phyloP scores from a whole-genome alignment of 2,888 invertebrate species.

The Microplitis deprimator region DNA sequence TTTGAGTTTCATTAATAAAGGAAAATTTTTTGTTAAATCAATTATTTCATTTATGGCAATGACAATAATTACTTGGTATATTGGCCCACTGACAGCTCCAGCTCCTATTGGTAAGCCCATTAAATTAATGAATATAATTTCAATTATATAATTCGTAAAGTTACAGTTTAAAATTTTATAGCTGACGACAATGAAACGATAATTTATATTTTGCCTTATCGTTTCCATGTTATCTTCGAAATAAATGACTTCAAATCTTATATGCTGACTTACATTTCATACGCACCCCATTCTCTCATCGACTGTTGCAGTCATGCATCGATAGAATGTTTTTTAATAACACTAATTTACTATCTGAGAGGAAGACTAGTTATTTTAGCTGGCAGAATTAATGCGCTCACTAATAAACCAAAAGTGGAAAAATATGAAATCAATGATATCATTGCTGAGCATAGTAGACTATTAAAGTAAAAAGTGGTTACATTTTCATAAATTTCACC shows the following conservation, averaged over 20 bases:
- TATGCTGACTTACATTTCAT: not conserved
- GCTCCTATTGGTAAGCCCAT: not conserved
- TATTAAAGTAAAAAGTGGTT: not conserved
- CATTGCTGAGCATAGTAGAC: not conserved
- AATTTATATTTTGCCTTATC: not conserved
- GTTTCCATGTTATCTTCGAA: not conserved
- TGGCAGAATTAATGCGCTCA: not conserved
- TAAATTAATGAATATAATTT: not conserved
- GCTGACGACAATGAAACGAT: not conserved
- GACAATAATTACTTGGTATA: not conserved
- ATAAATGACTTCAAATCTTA: not conserved
- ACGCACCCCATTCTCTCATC: not conserved
- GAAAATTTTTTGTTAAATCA: not conserved
- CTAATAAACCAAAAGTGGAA: not conserved
- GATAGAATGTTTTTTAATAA: not conserved
- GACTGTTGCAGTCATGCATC: not conserved
- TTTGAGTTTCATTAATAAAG: not conserved
- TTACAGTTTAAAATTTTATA: too few relatives aligned
- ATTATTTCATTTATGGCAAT: not conserved
- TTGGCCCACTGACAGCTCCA: not conserved
- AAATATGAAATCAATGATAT: not conserved
- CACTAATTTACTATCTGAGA: not conserved
- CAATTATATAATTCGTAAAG: too few relatives aligned
- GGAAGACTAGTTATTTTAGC: not conserved
- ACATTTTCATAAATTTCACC: not conserved